A percentile compares a stretch with the other conserved stretches of the same genome.
phyloP scores from a whole-genome alignment of 1,140 invertebrate genomes.

The Orius insidiosus region DNA sequence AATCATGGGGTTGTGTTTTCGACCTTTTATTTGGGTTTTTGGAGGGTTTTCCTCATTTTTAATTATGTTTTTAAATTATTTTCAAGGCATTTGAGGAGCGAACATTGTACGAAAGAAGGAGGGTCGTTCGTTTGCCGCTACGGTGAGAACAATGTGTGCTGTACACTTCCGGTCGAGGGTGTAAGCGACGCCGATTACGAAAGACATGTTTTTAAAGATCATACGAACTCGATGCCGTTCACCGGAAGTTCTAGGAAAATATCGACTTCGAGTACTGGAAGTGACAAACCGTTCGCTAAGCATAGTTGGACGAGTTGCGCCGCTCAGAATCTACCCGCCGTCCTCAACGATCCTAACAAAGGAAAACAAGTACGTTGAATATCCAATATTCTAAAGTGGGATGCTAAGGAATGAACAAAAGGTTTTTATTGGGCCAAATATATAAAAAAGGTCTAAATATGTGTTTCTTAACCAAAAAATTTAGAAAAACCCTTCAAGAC shows the following conservation, averaged over 20 bases:
- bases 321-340: slow-evolving; percentile 86
- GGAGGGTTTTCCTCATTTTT: not conserved
- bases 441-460: not conserved
- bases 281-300: slow-evolving; percentile 18
- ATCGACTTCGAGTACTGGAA: slow-evolving; percentile 7
- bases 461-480: slow-evolving; percentile 1
- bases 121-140: slow-evolving; percentile 78
- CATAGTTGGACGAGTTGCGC: slow-evolving; percentile 63
- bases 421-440: not conserved
- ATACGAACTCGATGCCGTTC: slow-evolving; percentile 25
- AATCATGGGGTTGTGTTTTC: no score
- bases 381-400: no score
- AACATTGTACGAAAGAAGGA: slow-evolving; percentile 72
- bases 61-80: slow-evolving; percentile 4
- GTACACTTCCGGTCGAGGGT: slow-evolving; percentile 69
- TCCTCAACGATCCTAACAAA: slow-evolving; percentile 85
- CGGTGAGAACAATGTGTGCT: slow-evolving; percentile 74
- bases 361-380: slow-evolving; percentile 49
- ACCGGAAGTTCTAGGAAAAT: slow-evolving; percentile 4
- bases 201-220: slow-evolving; percentile 66
- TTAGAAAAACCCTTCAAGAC: no score
- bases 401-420: no score
- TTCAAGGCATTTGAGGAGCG: slow-evolving; percentile 56
- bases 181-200: slow-evolving; percentile 78
- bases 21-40: no score